Base-by-base conservation (phyloP, 2,888 invertebrate species). In the Eledone cirrhosa region DNA sequence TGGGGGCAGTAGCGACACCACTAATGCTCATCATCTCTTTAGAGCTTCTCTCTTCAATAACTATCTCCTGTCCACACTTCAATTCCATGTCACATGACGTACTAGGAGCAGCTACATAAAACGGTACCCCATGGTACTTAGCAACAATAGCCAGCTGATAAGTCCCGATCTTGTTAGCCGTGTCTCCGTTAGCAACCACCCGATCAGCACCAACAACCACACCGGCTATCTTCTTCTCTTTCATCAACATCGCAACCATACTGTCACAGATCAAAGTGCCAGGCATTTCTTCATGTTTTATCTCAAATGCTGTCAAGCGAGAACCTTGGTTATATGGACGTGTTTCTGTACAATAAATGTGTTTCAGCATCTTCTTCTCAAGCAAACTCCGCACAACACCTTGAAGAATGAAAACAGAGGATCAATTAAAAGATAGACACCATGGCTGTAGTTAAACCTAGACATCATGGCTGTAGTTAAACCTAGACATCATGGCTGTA, bases 171-270 rank as follows among this genome's bases (percentile, higher is more conserved):
- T 99, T 99, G 91, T 99, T 99, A 0, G 99, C 99, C 0, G 98
- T 98, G 90, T 99, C 99, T 0, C 99, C 99, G 91, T 99, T 99
- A 2, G 95, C 94, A 22, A 96, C 97, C 48, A 97, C 97, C 90
- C 99, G 93, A 90, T 99, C 99, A 76, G 99, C 99, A 27, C 99
- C 99, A 29, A 98, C 97, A n/a, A 99, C 94, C 13, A 99, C 96
- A 0, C 97, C 98, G 53, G 94, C 94, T 80, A 99, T 94, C 83
- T 94, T 94, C 88, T 94, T 94, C 22, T 93, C 93, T 84, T 94
- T 94, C 95, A 99, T 95, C 75, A 98, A 92, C 27, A 96, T 95
- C 7, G 97, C 96, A 2, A 96, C 98, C 95, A 97, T 97, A 89
- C 95, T 96, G 90, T 99, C 99, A 87, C 97, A 96, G 82, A 99